A percentile compares a stretch with the other conserved stretches of the same genome.
These are phyloP conservation scores for Eumeta japonica DNA, from an alignment of 1,140 invertebrate genomes.

Conservation along the genomic window DNA sequence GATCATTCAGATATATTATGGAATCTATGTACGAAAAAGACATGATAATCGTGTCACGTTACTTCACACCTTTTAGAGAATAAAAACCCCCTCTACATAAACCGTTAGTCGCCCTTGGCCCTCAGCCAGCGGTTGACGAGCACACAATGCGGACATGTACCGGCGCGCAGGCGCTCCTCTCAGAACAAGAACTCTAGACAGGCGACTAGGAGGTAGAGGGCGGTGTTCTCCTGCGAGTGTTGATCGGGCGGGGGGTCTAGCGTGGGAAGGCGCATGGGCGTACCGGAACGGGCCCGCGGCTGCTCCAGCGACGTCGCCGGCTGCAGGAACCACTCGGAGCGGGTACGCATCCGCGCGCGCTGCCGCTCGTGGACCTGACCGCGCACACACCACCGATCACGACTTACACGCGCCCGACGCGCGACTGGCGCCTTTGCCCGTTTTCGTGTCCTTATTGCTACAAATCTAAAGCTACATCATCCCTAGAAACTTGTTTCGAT, in stretches of 20 bases:
- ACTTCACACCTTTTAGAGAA: too few relatives aligned
- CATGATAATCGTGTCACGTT: too few relatives aligned
- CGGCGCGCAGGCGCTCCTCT: slow-evolving; percentile 36
- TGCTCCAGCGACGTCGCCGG: slow-evolving; percentile 64
- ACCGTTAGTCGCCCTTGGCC: too few relatives aligned
- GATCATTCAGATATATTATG: too few relatives aligned
- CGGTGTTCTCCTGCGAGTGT: slow-evolving; percentile 33
- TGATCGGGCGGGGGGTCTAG: slow-evolving; percentile 12
- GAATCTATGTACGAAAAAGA: too few relatives aligned
- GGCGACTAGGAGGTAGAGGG: slow-evolving; percentile 55
- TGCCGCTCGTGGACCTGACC: slow-evolving; percentile 94
- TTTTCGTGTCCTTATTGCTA: too few relatives aligned
- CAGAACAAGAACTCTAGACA: slow-evolving; percentile 59
- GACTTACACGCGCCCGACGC: too few relatives aligned
- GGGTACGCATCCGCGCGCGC: slow-evolving; percentile 86
- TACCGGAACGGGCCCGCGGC: slow-evolving; percentile 54
- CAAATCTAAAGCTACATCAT: too few relatives aligned
- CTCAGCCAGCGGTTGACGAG: slow-evolving; percentile 21
- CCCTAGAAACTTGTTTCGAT: too few relatives aligned
- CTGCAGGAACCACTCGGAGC: slow-evolving; percentile 91
- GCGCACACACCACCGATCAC: slow-evolving; percentile 27
- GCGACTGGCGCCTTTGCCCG: too few relatives aligned
- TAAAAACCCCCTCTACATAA: too few relatives aligned
- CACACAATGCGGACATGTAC: slow-evolving; percentile 38
- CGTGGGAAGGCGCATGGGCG: slow-evolving; percentile 17